These are phyloP conservation scores for Dromiciops gliroides DNA, from an alignment of 2,113 vertebrate genomes.

Conservation along the genomic window DNA sequence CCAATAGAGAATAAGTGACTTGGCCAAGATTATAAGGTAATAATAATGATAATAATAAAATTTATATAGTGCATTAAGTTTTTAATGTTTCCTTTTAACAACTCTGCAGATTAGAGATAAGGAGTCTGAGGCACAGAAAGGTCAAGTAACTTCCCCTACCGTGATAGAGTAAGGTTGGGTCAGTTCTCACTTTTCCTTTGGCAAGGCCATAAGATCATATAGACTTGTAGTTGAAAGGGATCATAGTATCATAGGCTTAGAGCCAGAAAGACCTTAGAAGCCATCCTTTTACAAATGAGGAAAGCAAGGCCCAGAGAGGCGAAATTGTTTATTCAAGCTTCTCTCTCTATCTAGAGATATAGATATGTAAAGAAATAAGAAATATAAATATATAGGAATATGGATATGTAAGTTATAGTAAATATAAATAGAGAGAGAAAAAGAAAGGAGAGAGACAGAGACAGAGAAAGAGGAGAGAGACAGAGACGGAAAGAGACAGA, in stretches of 20 bases:
- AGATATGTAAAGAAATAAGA: neutral
- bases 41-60: neutral
- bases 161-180: neutral
- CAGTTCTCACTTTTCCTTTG: neutral
- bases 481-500: too few species aligned
- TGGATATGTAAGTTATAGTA: neutral
- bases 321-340: neutral
- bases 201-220: neutral
- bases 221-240: neutral
- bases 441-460: accelerated
- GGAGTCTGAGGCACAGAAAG: neutral
- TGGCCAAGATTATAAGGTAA: neutral
- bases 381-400: neutral
- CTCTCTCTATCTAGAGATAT: neutral
- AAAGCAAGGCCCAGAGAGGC: neutral
- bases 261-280: neutral
- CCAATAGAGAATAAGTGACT: neutral
- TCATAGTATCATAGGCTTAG: neutral
- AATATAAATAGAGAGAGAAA: neutral
- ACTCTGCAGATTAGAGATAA: neutral
- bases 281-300: neutral
- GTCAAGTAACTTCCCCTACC: neutral
- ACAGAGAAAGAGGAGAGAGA: neutral
- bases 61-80: neutral
- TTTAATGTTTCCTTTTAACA: neutral